Evolutionary conservation across 2,797 vertebrate species (phyloP).

Genomic region (Sciaenops ocellatus): DNA sequence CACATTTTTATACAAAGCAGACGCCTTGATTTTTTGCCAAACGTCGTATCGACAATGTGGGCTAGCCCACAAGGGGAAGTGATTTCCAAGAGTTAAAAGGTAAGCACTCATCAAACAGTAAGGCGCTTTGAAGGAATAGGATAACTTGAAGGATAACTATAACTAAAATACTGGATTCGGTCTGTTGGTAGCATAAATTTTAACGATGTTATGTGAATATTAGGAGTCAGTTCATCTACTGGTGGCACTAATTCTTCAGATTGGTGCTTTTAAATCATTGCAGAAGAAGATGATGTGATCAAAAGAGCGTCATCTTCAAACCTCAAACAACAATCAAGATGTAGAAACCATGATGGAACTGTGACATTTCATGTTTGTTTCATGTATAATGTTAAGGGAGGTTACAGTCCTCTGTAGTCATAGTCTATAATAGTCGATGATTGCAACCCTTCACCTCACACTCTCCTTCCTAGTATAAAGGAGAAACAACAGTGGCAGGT

Average conservation of each 20-base stretch:
- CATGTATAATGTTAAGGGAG: too few relatives aligned
- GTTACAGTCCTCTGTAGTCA: too few relatives aligned
- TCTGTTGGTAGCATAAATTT: too few relatives aligned
- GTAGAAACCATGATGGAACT: neutral
- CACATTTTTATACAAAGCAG: conserved; percentile 6
- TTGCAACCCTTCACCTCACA: too few relatives aligned
- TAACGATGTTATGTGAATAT: neutral
- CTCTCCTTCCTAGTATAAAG: too few relatives aligned
- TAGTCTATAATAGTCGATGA: too few relatives aligned
- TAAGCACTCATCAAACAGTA: conserved; percentile 37
- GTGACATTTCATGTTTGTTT: neutral
- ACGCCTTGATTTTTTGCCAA: conserved; percentile 59
- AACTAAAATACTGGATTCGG: too few relatives aligned
- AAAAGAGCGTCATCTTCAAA: neutral
- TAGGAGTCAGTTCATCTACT: neutral
- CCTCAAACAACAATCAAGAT: too few relatives aligned
- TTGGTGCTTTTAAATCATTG: neutral
- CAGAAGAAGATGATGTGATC: neutral
- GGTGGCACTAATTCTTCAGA: neutral
- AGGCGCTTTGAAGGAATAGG: conserved; percentile 30
- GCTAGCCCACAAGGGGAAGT: conserved; percentile 33
- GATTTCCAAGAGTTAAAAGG: conserved; percentile 35
- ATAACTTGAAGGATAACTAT: too few relatives aligned
- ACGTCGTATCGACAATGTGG: conserved; percentile 37
- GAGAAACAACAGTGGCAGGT: too few relatives aligned